phyloP scores from a whole-genome alignment of 2,113 vertebrate genomes.

The Kryptolebias marmoratus region DNA sequence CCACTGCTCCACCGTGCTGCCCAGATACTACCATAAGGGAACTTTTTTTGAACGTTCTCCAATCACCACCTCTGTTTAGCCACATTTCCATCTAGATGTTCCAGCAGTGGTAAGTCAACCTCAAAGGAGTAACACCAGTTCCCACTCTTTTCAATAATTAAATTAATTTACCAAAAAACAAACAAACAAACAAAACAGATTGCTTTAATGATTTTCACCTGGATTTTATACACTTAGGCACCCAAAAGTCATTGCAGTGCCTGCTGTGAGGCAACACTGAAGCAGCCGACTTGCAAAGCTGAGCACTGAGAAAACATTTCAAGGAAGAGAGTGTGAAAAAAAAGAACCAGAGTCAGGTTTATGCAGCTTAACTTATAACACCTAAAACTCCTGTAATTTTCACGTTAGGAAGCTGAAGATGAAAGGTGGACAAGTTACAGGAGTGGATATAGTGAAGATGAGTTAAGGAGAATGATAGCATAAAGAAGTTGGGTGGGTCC shows the following conservation, averaged over 20 bases:
- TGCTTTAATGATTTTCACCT: slow-evolving; percentile 31
- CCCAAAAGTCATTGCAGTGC: neutral
- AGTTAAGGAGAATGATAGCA: neutral
- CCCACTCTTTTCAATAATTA: slow-evolving; percentile 13
- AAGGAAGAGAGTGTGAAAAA: neutral
- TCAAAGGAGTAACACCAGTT: slow-evolving; percentile 1
- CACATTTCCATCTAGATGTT: neutral
- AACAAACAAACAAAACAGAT: neutral
- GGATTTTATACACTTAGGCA: slow-evolving; percentile 8
- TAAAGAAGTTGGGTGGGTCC: slow-evolving; percentile 35
- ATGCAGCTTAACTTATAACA: neutral
- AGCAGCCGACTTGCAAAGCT: neutral
- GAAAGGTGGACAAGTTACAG: neutral
- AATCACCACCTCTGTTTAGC: neutral
- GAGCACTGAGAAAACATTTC: neutral
- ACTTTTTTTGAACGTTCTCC: neutral
- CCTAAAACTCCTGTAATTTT: neutral
- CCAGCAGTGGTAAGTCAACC: neutral
- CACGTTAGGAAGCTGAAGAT: neutral
- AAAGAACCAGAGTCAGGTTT: neutral
- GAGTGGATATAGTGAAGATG: neutral
- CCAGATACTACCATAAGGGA: too few species aligned
- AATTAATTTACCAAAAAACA: slow-evolving; percentile 12
- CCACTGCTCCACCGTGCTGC: too few species aligned
- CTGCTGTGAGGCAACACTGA: slow-evolving; percentile 1